These are phyloP conservation scores for Misgurnus mizolepis DNA, from an alignment of 2,113 vertebrate species.

Conservation along the genomic window DNA sequence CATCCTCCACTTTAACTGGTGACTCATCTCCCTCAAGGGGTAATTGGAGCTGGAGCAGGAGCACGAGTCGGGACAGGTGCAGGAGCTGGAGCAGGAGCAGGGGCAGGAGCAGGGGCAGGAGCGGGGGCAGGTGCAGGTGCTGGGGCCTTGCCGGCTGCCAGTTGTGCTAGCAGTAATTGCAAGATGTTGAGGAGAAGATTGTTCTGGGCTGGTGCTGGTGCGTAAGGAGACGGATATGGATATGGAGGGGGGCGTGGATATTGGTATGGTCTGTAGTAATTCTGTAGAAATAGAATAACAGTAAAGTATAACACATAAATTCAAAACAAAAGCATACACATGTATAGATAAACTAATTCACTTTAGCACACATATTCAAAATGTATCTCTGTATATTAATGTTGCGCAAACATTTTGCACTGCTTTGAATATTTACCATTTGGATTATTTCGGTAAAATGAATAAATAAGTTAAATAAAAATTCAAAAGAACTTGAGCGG, in stretches of 20 bases:
- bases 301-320: not conserved
- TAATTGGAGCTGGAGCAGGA: not conserved
- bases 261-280: not conserved
- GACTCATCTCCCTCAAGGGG: not conserved
- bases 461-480: not conserved
- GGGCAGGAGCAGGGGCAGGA: not conserved
- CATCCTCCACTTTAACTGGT: not conserved
- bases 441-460: not conserved
- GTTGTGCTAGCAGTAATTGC: not conserved
- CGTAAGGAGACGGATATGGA: not conserved
- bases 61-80: not conserved
- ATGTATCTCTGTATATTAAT: not conserved
- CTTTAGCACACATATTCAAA: not conserved
- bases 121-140: constrained; percentile 23
- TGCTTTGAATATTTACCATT: not conserved
- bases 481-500: not conserved
- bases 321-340: not conserved
- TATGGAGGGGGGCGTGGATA: constrained; percentile 23
- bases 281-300: not conserved
- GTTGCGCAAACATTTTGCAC: not conserved
- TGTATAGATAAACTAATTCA: not conserved
- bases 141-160: not conserved
- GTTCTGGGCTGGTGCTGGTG: not conserved
- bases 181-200: not conserved
- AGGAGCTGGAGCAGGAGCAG: not conserved